phyloP scores from a whole-genome alignment of 2,888 invertebrate species.

The Eulithis prunata region DNA sequence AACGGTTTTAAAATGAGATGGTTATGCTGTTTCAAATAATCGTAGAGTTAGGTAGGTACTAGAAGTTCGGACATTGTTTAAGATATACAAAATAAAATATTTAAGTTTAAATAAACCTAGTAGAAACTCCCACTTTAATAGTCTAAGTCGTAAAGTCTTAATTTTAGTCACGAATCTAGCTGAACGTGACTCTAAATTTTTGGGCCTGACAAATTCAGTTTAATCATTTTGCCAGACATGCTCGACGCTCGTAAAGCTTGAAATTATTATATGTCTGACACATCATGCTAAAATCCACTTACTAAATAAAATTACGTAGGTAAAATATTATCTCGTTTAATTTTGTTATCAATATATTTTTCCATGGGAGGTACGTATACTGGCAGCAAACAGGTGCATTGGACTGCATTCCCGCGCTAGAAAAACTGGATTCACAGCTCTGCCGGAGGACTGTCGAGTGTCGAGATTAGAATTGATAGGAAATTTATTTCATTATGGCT shows the following conservation, averaged over 20 bases:
- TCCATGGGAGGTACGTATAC: conserved; percentile 43
- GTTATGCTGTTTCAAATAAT: no score
- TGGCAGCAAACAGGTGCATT: conserved; percentile 67
- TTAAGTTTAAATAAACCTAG: not conserved
- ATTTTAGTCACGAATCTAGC: conserved; percentile 18
- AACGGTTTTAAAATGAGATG: no score
- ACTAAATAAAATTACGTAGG: no score
- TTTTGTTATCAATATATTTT: conserved; percentile 54
- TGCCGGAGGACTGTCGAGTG: conserved; percentile 55
- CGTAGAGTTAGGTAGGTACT: no score
- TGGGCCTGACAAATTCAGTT: conserved; percentile 11
- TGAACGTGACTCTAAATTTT: conserved; percentile 13
- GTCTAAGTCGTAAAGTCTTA: conserved; percentile 3
- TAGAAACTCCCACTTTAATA: conserved; percentile 3
- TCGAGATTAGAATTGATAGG: conserved; percentile 68
- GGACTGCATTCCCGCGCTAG: conserved; percentile 77
- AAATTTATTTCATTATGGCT: conserved; percentile 58
- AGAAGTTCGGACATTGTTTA: no score
- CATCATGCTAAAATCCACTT: conserved; percentile 7
- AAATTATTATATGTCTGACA: conserved; percentile 10
- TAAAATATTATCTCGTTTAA: not conserved
- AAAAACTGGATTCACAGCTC: conserved; percentile 76
- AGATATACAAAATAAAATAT: no score
- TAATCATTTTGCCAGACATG: conserved; percentile 30
- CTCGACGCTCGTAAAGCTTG: conserved; percentile 44